These are phyloP conservation scores for Octopus bimaculoides DNA, from an alignment of 1,140 invertebrate genomes.

Conservation along the genomic window DNA sequence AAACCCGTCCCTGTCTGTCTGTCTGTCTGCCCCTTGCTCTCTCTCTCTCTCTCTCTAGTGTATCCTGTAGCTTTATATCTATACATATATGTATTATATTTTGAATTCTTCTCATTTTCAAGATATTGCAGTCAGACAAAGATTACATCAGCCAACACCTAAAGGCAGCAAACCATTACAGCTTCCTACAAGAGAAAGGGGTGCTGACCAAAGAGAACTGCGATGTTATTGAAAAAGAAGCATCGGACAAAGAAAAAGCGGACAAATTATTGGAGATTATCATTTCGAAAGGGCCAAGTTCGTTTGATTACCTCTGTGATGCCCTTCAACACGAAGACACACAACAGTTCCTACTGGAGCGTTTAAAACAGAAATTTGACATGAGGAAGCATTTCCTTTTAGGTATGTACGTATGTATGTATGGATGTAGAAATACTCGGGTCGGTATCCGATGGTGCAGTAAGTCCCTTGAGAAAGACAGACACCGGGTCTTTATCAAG, in stretches of 20 bases:
- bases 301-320: constrained; percentile 4
- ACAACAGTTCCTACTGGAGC: not conserved
- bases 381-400: not conserved
- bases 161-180: not conserved
- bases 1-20: too few species aligned
- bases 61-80: too few species aligned
- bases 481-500: too few species aligned
- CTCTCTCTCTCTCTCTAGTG: too few species aligned
- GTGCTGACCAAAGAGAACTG: not conserved
- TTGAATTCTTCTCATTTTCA: not conserved
- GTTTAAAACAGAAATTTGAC: not conserved
- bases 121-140: not conserved
- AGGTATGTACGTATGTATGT: too few species aligned
- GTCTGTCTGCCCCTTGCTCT: too few species aligned
- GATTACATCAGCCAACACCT: constrained; percentile 5
- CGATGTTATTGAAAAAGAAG: not conserved
- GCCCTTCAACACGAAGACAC: not conserved
- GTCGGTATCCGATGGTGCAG: too few species aligned
- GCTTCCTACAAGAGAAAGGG: not conserved
- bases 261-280: not conserved
- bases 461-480: too few species aligned
- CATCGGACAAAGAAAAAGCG: not conserved
- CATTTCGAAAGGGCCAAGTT: not conserved
- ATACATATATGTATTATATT: too few species aligned
- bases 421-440: too few species aligned